Conservation (phyloP, 2,113 vertebrate genomes). For the Cavia porcellus region DNA sequence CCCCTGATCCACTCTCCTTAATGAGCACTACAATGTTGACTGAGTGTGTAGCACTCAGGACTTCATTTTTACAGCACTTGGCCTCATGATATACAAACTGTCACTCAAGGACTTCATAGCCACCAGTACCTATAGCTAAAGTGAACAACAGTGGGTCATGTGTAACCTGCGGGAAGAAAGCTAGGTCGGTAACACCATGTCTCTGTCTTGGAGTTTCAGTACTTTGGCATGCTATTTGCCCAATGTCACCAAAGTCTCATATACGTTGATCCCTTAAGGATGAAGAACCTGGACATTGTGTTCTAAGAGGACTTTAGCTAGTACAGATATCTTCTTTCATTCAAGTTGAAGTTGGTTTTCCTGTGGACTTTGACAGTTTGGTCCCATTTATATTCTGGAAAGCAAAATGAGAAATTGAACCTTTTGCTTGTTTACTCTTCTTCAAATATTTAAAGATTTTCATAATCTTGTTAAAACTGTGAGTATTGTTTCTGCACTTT, state of each 20-base stretch:
- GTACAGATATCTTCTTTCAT: not conserved
- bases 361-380: not conserved
- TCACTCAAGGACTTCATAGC: not conserved
- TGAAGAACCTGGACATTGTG: not conserved
- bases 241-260: fast-evolving
- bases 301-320: not conserved
- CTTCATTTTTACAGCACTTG: not conserved
- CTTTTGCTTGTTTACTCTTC: not conserved
- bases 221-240: not conserved
- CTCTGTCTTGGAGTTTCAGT: not conserved
- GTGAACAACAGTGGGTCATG: no score
- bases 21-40: not conserved
- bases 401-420: not conserved
- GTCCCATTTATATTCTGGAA: not conserved
- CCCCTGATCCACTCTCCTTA: no score
- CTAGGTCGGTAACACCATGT: fast-evolving
- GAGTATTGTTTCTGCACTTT: not conserved
- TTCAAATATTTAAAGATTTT: not conserved
- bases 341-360: not conserved
- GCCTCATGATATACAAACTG: not conserved
- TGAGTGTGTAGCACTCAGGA: not conserved
- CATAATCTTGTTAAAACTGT: not conserved
- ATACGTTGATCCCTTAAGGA: not conserved
- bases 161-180: not conserved
- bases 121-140: not conserved